phyloP scores from a whole-genome alignment of 2,113 vertebrate species.

The Rhadina sibilatrix region DNA sequence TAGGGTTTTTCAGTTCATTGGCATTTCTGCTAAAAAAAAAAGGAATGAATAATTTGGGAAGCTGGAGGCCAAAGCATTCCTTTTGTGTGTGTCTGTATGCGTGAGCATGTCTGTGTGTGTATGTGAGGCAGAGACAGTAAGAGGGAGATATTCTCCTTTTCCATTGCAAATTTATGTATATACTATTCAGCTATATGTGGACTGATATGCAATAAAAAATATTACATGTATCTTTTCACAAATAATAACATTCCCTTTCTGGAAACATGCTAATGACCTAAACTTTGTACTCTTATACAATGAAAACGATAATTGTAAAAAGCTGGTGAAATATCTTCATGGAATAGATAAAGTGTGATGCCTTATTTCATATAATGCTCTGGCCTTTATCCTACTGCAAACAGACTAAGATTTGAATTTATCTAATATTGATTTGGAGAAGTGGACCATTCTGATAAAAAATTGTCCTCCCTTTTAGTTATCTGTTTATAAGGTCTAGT shows the following conservation, averaged over 20 bases:
- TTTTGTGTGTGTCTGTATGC: neutral
- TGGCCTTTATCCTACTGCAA: neutral
- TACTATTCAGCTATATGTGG: neutral
- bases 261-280: neutral
- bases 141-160: neutral
- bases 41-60: neutral
- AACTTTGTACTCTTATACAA: neutral
- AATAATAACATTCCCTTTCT: neutral
- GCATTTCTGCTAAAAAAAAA: neutral
- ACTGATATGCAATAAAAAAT: neutral
- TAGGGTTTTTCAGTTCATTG: neutral
- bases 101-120: neutral
- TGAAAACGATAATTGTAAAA: neutral
- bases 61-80: neutral
- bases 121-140: neutral
- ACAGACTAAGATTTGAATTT: neutral
- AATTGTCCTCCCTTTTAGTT: neutral
- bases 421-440: neutral
- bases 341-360: neutral
- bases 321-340: neutral
- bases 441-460: neutral
- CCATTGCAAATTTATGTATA: neutral
- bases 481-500: neutral
- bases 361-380: neutral
- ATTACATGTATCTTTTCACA: neutral